A percentile compares a stretch with the other conserved stretches of the same genome.
Evolutionary conservation across 2,113 vertebrate genomes (phyloP).

Genomic region (Cheirogaleus medius): DNA sequence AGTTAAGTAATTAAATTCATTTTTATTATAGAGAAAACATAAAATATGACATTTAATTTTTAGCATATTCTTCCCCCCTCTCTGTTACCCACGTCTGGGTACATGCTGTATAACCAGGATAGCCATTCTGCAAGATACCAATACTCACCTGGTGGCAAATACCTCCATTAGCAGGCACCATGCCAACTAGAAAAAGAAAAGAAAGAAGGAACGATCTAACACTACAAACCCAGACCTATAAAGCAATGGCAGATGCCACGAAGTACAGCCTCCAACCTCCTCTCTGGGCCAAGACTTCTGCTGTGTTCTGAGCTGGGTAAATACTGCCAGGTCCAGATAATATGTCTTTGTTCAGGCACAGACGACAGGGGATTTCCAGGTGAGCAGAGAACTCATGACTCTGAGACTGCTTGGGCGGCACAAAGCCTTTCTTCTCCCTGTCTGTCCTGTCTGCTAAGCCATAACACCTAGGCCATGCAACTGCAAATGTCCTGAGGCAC

Average conservation of each 20-base stretch:
- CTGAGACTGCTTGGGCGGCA: background rate
- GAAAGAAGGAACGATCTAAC: background rate
- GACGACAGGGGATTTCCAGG: background rate
- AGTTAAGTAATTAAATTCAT: background rate
- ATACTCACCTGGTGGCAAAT: background rate
- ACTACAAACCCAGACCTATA: background rate
- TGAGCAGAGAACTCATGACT: background rate
- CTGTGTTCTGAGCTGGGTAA: background rate
- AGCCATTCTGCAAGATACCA: background rate
- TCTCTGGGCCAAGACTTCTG: background rate
- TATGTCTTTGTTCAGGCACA: conserved; percentile 16
- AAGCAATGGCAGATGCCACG: background rate
- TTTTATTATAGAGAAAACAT: background rate
- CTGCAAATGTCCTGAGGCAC: background rate
- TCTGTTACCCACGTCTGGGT: background rate
- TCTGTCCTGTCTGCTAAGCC: background rate
- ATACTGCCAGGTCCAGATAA: background rate
- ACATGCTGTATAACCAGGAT: background rate
- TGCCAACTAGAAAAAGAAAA: background rate
- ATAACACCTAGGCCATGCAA: fast-evolving
- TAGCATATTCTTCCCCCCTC: background rate
- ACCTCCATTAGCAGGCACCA: background rate
- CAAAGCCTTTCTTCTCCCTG: background rate
- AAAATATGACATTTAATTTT: background rate
- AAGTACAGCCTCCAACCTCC: background rate